Evolutionary conservation across 2,113 vertebrate genomes (phyloP).

Genomic region (Thunnus thynnus): DNA sequence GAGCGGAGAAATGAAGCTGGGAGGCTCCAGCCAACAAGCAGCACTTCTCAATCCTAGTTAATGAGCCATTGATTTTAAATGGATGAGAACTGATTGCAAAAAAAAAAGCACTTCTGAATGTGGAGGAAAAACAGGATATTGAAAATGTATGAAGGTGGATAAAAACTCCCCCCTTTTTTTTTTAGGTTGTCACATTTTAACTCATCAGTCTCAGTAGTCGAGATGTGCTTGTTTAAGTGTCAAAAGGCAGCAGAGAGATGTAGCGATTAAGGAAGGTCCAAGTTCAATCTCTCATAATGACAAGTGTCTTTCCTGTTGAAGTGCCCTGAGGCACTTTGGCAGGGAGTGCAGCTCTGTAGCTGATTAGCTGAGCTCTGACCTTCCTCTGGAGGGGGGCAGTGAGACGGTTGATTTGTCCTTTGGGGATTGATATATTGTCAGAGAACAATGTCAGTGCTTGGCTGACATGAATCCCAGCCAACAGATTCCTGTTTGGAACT

Average conservation of each 20-base stretch:
- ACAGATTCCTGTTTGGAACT: not conserved
- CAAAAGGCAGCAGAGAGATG: constrained; percentile 40
- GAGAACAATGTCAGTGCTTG: constrained; percentile 50
- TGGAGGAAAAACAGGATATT: not conserved
- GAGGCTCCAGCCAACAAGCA: constrained; percentile 35
- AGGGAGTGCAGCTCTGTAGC: constrained; percentile 27
- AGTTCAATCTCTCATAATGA: constrained; percentile 57
- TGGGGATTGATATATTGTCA: constrained; percentile 56
- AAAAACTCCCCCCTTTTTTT: not conserved
- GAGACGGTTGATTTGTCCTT: constrained; percentile 50
- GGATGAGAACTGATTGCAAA: constrained; percentile 6
- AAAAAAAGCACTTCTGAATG: constrained; percentile 2
- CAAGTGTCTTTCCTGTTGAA: constrained; percentile 44
- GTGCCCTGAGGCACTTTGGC: constrained; percentile 50
- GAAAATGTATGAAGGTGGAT: not conserved
- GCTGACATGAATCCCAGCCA: constrained; percentile 5
- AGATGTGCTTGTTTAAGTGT: constrained; percentile 3
- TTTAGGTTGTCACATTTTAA: not conserved
- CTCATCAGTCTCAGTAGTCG: not conserved
- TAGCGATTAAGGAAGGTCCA: constrained; percentile 43
- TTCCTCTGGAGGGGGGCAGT: constrained; percentile 38
- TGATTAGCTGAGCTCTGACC: constrained; percentile 50
- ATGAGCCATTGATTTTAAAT: constrained; percentile 44
- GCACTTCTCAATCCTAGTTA: constrained; percentile 10
- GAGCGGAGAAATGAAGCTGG: constrained; percentile 20